A percentile compares a stretch with the other conserved stretches of the same genome.
phyloP scores from a whole-genome alignment of 2,888 invertebrate species.

The Cordilura impudica region DNA sequence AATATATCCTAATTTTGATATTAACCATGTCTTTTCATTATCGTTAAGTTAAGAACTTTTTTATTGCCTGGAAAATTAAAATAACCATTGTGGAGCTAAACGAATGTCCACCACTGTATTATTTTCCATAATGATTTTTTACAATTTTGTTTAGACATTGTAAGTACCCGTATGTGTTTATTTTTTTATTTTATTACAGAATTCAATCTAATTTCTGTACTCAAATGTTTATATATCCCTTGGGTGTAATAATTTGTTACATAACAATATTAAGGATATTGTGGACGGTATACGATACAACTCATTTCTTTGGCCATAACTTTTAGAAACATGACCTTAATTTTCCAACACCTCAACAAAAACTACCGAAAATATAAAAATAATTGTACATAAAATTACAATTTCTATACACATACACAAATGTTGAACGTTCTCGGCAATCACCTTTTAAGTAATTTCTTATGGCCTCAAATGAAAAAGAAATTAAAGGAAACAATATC shows the following conservation, averaged over 20 bases:
- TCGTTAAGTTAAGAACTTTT: too few relatives aligned
- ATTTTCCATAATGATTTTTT: too few relatives aligned
- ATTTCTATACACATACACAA: too few relatives aligned
- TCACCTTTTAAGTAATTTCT: slow-evolving; percentile 23
- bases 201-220: slow-evolving; percentile 1
- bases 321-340: neutral
- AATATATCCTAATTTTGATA: too few relatives aligned
- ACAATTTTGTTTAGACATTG: too few relatives aligned
- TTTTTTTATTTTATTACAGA: neutral
- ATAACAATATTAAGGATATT: neutral
- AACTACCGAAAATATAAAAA: too few relatives aligned
- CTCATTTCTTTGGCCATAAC: neutral
- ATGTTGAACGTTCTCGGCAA: neutral
- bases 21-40: too few relatives aligned
- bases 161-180: too few relatives aligned
- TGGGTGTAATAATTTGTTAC: neutral
- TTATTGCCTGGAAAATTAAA: too few relatives aligned
- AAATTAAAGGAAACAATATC: neutral
- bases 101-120: too few relatives aligned
- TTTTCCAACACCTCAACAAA: neutral
- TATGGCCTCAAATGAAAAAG: slow-evolving; percentile 10
- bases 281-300: too few relatives aligned
- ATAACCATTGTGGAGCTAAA: too few relatives aligned
- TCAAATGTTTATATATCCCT: slow-evolving; percentile 6
- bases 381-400: neutral